A percentile compares a stretch with the other conserved stretches of the same genome.
These are phyloP conservation scores for Vespertilio murinus DNA, from an alignment of 2,797 vertebrate species.

Conservation along the genomic window DNA sequence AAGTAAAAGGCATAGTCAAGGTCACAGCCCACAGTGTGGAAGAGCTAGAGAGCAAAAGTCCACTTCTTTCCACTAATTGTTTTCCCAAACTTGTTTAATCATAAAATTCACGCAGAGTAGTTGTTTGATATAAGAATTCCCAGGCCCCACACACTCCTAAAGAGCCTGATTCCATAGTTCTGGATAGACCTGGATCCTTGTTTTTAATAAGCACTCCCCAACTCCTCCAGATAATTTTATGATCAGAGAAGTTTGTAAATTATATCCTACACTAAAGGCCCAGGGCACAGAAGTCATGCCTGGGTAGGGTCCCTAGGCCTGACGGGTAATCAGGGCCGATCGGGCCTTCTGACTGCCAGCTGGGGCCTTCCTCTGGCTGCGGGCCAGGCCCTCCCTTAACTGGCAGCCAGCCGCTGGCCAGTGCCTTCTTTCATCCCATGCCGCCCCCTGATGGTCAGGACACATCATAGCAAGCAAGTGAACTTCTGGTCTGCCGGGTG, in stretches of 20 bases:
- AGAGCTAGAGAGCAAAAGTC: not conserved
- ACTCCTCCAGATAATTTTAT: not conserved
- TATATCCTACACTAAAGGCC: not conserved
- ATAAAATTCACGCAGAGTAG: constrained; percentile 23
- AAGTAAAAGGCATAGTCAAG: not conserved
- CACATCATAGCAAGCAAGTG: too few species aligned
- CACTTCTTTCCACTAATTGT: not conserved
- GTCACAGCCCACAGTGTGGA: not conserved
- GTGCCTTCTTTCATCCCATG: too few species aligned
- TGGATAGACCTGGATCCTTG: constrained; percentile 11
- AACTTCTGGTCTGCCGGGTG: too few species aligned
- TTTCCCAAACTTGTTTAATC: constrained; percentile 23
- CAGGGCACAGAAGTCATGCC: too few species aligned
- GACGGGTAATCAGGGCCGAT: too few species aligned
- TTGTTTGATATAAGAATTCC: constrained; percentile 47
- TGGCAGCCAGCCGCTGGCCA: too few species aligned
- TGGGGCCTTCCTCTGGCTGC: too few species aligned
- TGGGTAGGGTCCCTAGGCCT: too few species aligned
- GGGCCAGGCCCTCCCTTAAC: too few species aligned
- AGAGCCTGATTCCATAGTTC: constrained; percentile 37
- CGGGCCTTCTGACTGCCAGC: too few species aligned
- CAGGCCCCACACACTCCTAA: not conserved
- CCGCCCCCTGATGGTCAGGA: too few species aligned
- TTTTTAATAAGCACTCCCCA: constrained; percentile 39
- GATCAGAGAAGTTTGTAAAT: constrained; percentile 44